Evolutionary conservation across 2,888 invertebrate species (phyloP).

Genomic region (Lithophane socia): DNA sequence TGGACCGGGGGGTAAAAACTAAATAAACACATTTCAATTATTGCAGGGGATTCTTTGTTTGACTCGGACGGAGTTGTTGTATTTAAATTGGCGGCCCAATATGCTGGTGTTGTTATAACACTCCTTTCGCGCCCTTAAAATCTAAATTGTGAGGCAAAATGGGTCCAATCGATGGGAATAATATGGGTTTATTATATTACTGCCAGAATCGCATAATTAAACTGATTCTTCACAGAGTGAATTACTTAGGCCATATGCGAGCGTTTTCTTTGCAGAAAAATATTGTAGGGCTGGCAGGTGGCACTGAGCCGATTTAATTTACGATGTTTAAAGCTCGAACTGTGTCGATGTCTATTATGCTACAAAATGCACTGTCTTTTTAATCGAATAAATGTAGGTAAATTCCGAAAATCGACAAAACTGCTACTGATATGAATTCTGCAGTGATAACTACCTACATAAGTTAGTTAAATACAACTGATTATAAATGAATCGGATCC

Average conservation of each 20-base stretch:
- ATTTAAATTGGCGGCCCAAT: background rate
- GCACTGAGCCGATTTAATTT: background rate
- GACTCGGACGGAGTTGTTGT: background rate
- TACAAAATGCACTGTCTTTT: constrained; percentile 13
- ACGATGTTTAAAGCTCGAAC: no score
- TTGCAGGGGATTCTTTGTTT: constrained; percentile 1
- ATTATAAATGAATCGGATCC: background rate
- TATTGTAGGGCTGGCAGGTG: background rate
- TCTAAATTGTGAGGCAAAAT: background rate
- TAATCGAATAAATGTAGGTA: background rate
- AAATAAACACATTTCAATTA: background rate
- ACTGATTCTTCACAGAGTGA: background rate
- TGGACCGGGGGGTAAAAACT: background rate
- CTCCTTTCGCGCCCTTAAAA: background rate
- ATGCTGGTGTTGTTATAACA: background rate
- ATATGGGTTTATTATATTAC: background rate
- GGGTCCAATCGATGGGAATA: no score
- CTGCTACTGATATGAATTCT: background rate
- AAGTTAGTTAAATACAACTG: background rate
- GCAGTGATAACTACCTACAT: background rate
- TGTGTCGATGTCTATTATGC: background rate
- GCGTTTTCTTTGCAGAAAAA: background rate
- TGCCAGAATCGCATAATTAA: background rate
- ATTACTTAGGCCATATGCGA: background rate
- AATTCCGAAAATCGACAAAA: background rate